Percentiles rank a stretch among this genome's conserved stretches.
These are phyloP conservation scores for Archilochus colubris DNA, from an alignment of 2,113 vertebrate genomes.

Conservation along the genomic window DNA sequence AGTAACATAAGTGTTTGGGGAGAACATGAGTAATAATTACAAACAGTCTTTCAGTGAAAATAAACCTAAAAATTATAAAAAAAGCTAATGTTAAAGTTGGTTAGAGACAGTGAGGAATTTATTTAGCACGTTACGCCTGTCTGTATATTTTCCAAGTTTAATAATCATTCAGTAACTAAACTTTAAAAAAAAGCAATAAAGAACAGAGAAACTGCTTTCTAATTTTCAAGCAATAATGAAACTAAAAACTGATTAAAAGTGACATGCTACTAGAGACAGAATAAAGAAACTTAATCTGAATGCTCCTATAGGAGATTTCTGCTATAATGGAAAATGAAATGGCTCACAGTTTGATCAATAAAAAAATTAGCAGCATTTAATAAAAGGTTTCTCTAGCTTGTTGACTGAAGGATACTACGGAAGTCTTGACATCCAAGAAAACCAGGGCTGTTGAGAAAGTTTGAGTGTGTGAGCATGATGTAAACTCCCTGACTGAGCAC, in stretches of 20 bases:
- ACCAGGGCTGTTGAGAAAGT: neutral
- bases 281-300: slow-evolving; percentile 66
- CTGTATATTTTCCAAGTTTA: slow-evolving; percentile 71
- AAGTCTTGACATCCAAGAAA: slow-evolving; percentile 49
- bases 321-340: slow-evolving; percentile 77
- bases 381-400: slow-evolving; percentile 69
- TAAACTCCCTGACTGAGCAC: neutral
- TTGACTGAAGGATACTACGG: slow-evolving; percentile 39
- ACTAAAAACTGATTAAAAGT: slow-evolving; percentile 76
- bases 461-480: neutral
- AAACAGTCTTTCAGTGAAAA: slow-evolving; percentile 77
- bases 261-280: slow-evolving; percentile 71
- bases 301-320: slow-evolving; percentile 74
- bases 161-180: slow-evolving; percentile 70
- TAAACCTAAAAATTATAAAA: slow-evolving; percentile 75
- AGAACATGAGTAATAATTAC: slow-evolving; percentile 80
- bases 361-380: slow-evolving; percentile 81
- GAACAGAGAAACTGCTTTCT: slow-evolving; percentile 56
- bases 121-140: slow-evolving; percentile 65
- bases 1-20: slow-evolving; percentile 83
- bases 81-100: slow-evolving; percentile 73
- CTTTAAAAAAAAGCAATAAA: slow-evolving; percentile 65
- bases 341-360: slow-evolving; percentile 78
- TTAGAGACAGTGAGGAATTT: slow-evolving; percentile 73
- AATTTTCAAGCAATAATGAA: slow-evolving; percentile 71